A percentile compares a stretch with the other conserved stretches of the same genome.
Evolutionary conservation across 2,888 invertebrate genomes (phyloP).

Genomic region (Onchidella celtica): DNA sequence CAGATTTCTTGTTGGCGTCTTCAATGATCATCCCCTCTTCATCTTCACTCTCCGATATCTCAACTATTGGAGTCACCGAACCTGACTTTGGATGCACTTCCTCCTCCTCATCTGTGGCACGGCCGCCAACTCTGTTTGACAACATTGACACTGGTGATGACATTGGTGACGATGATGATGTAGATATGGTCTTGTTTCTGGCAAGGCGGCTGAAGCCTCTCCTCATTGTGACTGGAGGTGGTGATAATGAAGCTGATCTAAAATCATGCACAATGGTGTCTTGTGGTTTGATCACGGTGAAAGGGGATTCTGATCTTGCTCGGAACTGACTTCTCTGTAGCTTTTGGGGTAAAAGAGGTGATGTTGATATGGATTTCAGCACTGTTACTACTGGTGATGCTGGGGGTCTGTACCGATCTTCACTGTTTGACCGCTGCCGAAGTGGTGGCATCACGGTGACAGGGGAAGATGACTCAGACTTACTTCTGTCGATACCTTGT

Average conservation of each 20-base stretch:
- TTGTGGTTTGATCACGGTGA: constrained; percentile 2
- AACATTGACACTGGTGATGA: not conserved
- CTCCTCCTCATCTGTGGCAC: not conserved
- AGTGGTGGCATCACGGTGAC: not conserved
- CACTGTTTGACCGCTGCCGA: constrained; percentile 30
- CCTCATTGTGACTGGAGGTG: constrained; percentile 1
- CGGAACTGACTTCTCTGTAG: not conserved
- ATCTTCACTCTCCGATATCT: constrained; percentile 39
- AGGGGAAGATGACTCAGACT: constrained; percentile 31
- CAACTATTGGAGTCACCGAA: constrained; percentile 9
- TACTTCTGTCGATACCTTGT: not conserved
- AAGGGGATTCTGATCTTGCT: constrained; percentile 40
- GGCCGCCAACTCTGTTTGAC: not conserved
- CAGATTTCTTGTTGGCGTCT: constrained; percentile 29
- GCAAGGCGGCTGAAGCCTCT: not conserved
- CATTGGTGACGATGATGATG: not conserved
- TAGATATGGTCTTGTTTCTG: not conserved
- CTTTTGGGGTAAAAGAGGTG: not conserved
- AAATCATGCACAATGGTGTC: not conserved
- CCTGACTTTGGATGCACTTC: not conserved
- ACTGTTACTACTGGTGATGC: not conserved
- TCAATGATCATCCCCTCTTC: constrained; percentile 9
- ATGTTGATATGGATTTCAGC: no score
- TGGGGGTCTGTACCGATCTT: not conserved
- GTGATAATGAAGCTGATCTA: constrained; percentile 39